Evolutionary conservation across 2,113 vertebrate species (phyloP).

Genomic region (Paradoxurus hermaphroditus): DNA sequence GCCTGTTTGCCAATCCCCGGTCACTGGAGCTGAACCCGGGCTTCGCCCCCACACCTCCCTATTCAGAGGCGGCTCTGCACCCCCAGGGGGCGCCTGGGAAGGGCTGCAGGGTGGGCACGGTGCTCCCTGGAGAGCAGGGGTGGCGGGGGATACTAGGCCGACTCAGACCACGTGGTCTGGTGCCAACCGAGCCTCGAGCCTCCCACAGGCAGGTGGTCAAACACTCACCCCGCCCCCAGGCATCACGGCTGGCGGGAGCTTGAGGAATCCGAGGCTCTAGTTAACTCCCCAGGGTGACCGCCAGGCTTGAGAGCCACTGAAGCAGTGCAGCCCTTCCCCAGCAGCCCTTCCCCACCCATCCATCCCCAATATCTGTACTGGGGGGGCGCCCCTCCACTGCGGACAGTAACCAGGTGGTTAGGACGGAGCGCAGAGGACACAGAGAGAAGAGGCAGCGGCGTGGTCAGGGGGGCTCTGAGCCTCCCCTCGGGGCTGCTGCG

Average conservation of each 20-base stretch:
- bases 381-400: not conserved
- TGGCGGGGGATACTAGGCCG: too few relatives aligned
- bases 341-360: not conserved
- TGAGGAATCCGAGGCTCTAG: fast-evolving
- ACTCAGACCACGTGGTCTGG: too few relatives aligned
- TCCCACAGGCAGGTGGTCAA: not conserved
- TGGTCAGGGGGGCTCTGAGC: too few relatives aligned
- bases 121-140: not conserved
- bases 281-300: too few relatives aligned
- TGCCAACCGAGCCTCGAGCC: not conserved
- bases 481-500: not conserved
- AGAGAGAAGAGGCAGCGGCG: not conserved
- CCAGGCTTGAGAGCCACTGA: not conserved
- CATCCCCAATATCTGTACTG: not conserved
- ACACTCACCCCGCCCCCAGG: fast-evolving
- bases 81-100: not conserved
- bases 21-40: not conserved
- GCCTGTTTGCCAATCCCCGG: not conserved
- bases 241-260: not conserved
- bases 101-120: not conserved
- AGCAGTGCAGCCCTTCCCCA: fast-evolving
- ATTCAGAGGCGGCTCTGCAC: not conserved
- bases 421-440: not conserved
- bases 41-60: not conserved
- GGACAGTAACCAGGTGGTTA: not conserved